Conservation (phyloP, 2,797 vertebrate species). For the Myotis daubentonii region DNA sequence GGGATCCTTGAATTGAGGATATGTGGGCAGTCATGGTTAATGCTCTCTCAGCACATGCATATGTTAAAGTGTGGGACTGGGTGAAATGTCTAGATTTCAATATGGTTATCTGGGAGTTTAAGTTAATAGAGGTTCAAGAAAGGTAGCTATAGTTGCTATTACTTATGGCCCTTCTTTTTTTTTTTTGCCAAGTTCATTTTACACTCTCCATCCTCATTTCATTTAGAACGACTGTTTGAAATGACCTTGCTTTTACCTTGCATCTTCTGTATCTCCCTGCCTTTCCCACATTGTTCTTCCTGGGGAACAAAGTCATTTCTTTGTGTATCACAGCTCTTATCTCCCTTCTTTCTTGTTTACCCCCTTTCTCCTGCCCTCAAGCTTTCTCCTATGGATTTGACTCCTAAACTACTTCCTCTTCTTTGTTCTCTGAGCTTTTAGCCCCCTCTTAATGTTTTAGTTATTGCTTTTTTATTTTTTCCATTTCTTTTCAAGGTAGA, state of each 20-base stretch:
- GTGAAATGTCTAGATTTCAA: not conserved
- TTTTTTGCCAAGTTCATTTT: not conserved
- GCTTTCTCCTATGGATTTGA: not conserved
- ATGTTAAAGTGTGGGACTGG: not conserved
- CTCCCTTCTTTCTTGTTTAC: not conserved
- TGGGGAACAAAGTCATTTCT: not conserved
- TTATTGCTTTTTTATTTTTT: not conserved
- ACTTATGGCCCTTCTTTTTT: not conserved
- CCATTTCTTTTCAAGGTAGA: not conserved
- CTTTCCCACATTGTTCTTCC: not conserved
- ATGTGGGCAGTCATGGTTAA: accelerated
- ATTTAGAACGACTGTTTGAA: not conserved
- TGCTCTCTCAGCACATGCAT: not conserved
- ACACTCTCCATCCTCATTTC: not conserved
- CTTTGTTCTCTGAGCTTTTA: not conserved
- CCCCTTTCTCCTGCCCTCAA: not conserved
- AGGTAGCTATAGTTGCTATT: not conserved
- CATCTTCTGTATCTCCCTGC: not conserved
- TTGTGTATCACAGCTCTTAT: not conserved
- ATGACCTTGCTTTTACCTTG: not conserved
- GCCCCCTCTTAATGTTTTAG: not conserved
- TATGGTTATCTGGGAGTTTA: not conserved
- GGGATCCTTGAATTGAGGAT: not conserved
- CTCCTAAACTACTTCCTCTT: not conserved
- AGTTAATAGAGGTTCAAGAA: not conserved